Percentiles rank a stretch among this genome's conserved stretches.
These are phyloP conservation scores for Drosophila azteca DNA, from an alignment of 1,140 invertebrate genomes.

Conservation along the genomic window DNA sequence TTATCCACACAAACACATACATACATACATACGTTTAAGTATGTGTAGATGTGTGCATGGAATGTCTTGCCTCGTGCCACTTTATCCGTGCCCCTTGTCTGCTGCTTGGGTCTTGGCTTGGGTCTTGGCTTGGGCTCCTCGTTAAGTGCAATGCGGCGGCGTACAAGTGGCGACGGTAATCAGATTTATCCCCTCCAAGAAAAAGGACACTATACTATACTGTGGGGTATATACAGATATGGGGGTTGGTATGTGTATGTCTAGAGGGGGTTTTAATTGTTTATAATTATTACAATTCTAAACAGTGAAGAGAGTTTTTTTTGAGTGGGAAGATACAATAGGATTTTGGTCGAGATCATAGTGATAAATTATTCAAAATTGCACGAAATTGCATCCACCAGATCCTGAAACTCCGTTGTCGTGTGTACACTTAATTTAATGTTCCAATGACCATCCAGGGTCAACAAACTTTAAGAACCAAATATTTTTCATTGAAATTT, in stretches of 20 bases:
- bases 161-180: conserved; percentile 52
- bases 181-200: conserved; percentile 19
- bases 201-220: conserved; percentile 32
- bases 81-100: conserved; percentile 40
- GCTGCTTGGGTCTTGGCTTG: conserved; percentile 11
- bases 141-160: conserved; percentile 56
- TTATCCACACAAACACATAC: conserved; percentile 14
- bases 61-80: conserved; percentile 57
- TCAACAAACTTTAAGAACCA: too few species aligned
- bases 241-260: not conserved
- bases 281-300: too few species aligned
- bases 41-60: conserved; percentile 4
- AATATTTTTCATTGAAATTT: too few species aligned
- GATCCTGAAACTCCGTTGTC: too few species aligned
- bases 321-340: too few species aligned
- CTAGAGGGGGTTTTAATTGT: too few species aligned
- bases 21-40: not conserved
- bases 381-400: too few species aligned
- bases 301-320: too few species aligned
- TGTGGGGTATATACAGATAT: conserved; percentile 10
- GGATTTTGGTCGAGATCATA: too few species aligned
- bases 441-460: too few species aligned
- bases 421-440: too few species aligned
- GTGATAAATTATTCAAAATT: too few species aligned
- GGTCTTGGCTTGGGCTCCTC: conserved; percentile 10